These are phyloP conservation scores for Oreochromis mossambicus DNA, from an alignment of 2,797 vertebrate species.

Conservation along the genomic window DNA sequence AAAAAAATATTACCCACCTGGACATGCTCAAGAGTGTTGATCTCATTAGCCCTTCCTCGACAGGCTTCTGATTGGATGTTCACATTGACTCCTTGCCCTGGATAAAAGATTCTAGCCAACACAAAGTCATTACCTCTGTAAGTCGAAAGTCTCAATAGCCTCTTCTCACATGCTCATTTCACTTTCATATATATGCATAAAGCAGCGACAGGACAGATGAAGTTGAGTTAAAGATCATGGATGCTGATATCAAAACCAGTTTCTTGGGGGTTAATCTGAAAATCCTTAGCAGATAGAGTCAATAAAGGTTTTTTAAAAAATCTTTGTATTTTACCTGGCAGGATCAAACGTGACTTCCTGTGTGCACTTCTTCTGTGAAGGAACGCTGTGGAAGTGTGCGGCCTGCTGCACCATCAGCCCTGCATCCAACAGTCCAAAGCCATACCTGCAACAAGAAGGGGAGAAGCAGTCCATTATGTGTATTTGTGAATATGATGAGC, in stretches of 20 bases:
- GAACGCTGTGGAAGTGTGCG: conserved; percentile 16
- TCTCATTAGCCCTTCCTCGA: conserved; percentile 53
- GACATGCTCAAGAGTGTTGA: conserved; percentile 71
- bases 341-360: conserved; percentile 33
- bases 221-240: not conserved
- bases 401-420: conserved; percentile 70
- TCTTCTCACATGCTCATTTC: not conserved
- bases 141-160: not conserved
- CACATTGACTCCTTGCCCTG: conserved; percentile 39
- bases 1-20: conserved; percentile 46
- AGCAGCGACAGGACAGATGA: not conserved
- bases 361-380: conserved; percentile 51
- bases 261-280: not conserved
- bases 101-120: conserved; percentile 58
- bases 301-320: not conserved
- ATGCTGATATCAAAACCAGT: not conserved
- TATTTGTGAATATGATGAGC: conserved; percentile 6
- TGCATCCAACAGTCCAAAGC: conserved; percentile 67
- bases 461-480: not conserved
- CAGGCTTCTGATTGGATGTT: conserved; percentile 61
- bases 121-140: not conserved
- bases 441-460: conserved; percentile 45
- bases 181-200: not conserved
- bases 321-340: conserved; percentile 29
- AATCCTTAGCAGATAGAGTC: not conserved